Conservation (phyloP, 2,888 invertebrate genomes). For the Thereva unica region DNA sequence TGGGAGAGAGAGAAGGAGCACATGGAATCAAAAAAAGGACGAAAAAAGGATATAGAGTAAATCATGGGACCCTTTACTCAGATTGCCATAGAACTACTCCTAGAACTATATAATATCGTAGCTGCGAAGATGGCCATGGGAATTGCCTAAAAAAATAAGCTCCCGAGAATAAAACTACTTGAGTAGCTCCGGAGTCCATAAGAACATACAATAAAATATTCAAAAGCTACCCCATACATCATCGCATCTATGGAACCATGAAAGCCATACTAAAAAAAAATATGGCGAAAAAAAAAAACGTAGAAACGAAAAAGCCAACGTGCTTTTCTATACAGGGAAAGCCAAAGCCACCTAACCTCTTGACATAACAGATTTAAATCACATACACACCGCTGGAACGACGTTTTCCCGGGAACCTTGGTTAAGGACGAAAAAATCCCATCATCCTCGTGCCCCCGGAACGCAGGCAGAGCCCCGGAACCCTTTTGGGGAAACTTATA, state of each 20-base stretch:
- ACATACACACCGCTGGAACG: constrained; percentile 25
- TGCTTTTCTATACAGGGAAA: constrained; percentile 31
- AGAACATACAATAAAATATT: constrained; percentile 39
- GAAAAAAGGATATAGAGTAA: background rate
- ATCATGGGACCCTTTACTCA: too few species aligned
- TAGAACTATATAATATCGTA: constrained; percentile 20
- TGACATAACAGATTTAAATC: constrained; percentile 41
- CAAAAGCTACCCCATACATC: constrained; percentile 21
- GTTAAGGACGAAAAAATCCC: constrained; percentile 21
- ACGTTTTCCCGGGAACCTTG: constrained; percentile 37
- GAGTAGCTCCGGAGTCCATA: constrained; percentile 23
- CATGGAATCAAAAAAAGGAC: background rate
- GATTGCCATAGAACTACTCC: background rate
- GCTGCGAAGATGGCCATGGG: constrained; percentile 10
- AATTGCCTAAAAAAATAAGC: constrained; percentile 27
- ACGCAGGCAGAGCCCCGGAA: constrained; percentile 22
- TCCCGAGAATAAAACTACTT: constrained; percentile 36
- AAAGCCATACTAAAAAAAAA: constrained; percentile 1
- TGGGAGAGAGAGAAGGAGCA: too few species aligned
- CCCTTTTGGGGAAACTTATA: constrained; percentile 47
- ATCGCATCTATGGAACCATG: constrained; percentile 10
- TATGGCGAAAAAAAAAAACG: too few species aligned
- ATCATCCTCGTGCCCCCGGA: constrained; percentile 21
- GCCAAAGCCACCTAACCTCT: constrained; percentile 37
- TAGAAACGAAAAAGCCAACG: background rate